These are phyloP conservation scores for Trichonephila clavata DNA, from an alignment of 1,140 invertebrate species.

Conservation along the genomic window DNA sequence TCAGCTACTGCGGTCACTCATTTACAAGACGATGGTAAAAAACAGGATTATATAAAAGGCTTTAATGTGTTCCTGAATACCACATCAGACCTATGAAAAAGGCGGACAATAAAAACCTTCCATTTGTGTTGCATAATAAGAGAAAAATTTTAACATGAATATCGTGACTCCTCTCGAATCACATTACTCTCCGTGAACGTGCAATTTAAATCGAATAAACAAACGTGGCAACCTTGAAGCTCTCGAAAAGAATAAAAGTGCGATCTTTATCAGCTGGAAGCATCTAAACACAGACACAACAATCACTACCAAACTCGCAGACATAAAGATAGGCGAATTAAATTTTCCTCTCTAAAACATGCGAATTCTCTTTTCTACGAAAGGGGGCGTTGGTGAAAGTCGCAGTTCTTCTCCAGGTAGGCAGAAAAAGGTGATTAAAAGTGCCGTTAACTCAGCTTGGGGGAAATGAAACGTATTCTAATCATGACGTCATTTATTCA, in stretches of 20 bases:
- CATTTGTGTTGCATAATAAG: not conserved
- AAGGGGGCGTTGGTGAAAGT: slow-evolving; percentile 59
- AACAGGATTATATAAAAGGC: not conserved
- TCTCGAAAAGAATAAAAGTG: not conserved
- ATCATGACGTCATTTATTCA: slow-evolving; percentile 1
- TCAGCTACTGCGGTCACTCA: too few relatives aligned
- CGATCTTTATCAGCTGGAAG: not conserved
- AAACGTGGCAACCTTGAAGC: slow-evolving; percentile 13
- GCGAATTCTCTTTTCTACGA: slow-evolving; percentile 13
- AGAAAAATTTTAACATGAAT: not conserved
- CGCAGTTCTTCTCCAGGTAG: not conserved
- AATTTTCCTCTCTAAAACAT: not conserved
- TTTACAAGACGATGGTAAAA: too few relatives aligned
- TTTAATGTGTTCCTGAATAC: not conserved
- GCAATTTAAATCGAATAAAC: slow-evolving; percentile 38
- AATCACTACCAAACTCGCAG: not conserved
- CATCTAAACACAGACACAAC: not conserved
- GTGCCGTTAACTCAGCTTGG: slow-evolving; percentile 57
- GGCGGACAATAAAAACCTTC: not conserved
- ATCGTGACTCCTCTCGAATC: not conserved
- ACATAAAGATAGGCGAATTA: not conserved
- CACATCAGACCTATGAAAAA: not conserved
- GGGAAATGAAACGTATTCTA: slow-evolving; percentile 25
- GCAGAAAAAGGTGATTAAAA: slow-evolving; percentile 42
- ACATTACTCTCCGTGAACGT: not conserved